These are phyloP conservation scores for Archaeoteleia sp. DNA, from an alignment of 2,888 invertebrate genomes.

Conservation along the genomic window DNA sequence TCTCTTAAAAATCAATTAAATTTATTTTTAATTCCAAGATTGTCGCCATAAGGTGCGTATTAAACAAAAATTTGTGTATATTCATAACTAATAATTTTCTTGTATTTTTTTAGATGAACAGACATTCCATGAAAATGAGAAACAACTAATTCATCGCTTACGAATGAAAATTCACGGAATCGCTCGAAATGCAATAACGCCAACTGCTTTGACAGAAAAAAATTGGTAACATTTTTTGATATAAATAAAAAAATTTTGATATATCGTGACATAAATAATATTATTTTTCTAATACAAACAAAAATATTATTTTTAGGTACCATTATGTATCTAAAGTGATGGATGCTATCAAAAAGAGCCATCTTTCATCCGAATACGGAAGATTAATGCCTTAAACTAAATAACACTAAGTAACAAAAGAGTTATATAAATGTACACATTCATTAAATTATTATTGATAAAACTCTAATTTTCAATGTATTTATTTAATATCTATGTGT, in stretches of 20 bases:
- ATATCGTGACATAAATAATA: constrained; percentile 17
- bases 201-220: constrained; percentile 84
- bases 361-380: constrained; percentile 89
- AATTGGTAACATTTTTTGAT: constrained; percentile 85
- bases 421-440: no score
- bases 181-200: constrained; percentile 82
- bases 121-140: constrained; percentile 61
- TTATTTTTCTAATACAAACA: constrained; percentile 8
- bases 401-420: no score
- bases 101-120: constrained; percentile 59
- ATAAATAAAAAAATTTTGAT: constrained; percentile 10
- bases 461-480: no score
- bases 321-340: constrained; percentile 88
- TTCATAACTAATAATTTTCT: constrained; percentile 11
- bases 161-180: constrained; percentile 83
- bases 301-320: constrained; percentile 75
- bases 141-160: constrained; percentile 80
- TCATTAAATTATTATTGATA: no score
- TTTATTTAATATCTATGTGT: no score
- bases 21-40: constrained; percentile 82
- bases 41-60: constrained; percentile 74
- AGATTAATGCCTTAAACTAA: constrained; percentile 84
- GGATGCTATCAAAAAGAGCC: constrained; percentile 90
- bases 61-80: not conserved
- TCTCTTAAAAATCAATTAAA: constrained; percentile 81